These are phyloP conservation scores for Lepeophtheirus nordmannii DNA, from an alignment of 2,888 invertebrate genomes.

Conservation along the genomic window DNA sequence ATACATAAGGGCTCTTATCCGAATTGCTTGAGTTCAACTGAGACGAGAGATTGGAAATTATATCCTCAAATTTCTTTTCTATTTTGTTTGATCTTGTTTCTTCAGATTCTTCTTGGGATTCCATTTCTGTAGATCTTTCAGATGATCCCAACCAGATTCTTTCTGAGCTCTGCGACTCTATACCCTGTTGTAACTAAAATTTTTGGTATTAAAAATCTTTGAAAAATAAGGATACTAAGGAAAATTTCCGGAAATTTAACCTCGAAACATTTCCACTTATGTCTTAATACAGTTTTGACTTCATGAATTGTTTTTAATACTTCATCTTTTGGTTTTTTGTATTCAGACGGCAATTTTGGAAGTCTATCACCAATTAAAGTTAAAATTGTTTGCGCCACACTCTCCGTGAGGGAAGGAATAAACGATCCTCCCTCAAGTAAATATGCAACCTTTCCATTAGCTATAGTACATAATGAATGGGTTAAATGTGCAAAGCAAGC, in stretches of 20 bases:
- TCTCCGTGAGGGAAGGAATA: slow-evolving; percentile 36
- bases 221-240: background rate
- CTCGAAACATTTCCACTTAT: slow-evolving; percentile 35
- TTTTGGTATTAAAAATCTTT: background rate
- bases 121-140: background rate
- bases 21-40: background rate
- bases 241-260: background rate
- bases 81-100: background rate
- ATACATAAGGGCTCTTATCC: background rate
- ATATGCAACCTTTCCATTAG: slow-evolving; percentile 37
- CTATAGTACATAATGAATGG: slow-evolving; percentile 36
- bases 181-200: background rate
- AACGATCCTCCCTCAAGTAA: slow-evolving; percentile 41
- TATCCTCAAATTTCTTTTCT: background rate
- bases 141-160: background rate
- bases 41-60: background rate
- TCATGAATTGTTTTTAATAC: slow-evolving; percentile 34
- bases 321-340: slow-evolving; percentile 29
- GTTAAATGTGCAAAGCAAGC: slow-evolving; percentile 38
- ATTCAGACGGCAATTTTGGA: slow-evolving; percentile 11
- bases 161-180: background rate
- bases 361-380: slow-evolving; percentile 26
- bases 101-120: background rate
- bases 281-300: slow-evolving; percentile 33
- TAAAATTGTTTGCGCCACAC: slow-evolving; percentile 35